phyloP scores from a whole-genome alignment of 1,140 invertebrate species.

The Marisa cornuarietis region DNA sequence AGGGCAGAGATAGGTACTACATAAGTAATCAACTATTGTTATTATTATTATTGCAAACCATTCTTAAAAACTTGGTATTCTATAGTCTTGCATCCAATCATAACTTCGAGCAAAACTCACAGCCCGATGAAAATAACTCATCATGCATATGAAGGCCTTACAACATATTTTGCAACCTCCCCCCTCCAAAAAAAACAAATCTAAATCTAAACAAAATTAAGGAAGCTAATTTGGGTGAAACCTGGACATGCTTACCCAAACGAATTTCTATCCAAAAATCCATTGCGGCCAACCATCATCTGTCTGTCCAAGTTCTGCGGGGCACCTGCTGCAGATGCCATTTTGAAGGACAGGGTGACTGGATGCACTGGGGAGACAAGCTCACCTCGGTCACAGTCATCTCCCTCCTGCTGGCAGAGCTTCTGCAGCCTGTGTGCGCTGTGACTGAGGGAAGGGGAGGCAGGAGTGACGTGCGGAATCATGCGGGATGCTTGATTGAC shows the following conservation, averaged over 20 bases:
- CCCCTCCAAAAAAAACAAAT: too few species aligned
- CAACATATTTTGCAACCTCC: too few species aligned
- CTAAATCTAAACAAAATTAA: too few species aligned
- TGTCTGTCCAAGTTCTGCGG: constrained; percentile 7
- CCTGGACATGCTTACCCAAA: background rate
- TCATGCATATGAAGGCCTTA: too few species aligned
- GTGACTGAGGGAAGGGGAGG: constrained; percentile 5
- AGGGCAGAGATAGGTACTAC: too few species aligned
- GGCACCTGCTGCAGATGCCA: background rate
- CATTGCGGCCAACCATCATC: background rate
- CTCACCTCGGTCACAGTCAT: background rate
- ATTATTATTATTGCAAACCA: too few species aligned
- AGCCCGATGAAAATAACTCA: too few species aligned
- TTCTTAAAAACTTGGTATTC: too few species aligned
- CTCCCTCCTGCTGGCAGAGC: constrained; percentile 4
- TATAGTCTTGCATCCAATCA: too few species aligned
- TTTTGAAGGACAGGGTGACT: background rate
- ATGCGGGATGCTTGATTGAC: background rate
- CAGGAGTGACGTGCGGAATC: constrained; percentile 9
- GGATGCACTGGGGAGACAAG: background rate
- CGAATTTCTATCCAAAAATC: background rate
- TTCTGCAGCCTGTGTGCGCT: background rate
- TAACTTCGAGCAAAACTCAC: too few species aligned
- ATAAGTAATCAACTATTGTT: too few species aligned
- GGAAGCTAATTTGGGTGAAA: too few species aligned